These are phyloP conservation scores for Perca flavescens DNA, from an alignment of 2,113 vertebrate genomes.

Conservation along the genomic window DNA sequence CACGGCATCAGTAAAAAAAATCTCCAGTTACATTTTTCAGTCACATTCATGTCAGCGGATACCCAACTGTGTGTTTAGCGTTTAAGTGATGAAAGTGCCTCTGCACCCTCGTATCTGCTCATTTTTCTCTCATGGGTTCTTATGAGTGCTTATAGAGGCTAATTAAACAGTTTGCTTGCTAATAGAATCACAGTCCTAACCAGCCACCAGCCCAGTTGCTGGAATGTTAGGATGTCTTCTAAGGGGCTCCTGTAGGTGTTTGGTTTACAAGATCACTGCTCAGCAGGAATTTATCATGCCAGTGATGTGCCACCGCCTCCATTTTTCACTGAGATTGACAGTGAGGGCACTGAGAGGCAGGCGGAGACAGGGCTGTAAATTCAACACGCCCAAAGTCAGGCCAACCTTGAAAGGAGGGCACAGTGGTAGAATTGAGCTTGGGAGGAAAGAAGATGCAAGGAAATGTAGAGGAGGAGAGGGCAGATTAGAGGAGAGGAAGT, in stretches of 20 bases:
- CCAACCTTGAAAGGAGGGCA: slow-evolving; percentile 79
- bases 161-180: slow-evolving; percentile 77
- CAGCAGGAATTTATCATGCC: slow-evolving; percentile 76
- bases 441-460: slow-evolving; percentile 50
- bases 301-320: slow-evolving; percentile 69
- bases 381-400: slow-evolving; percentile 79
- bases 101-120: slow-evolving; percentile 51
- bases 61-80: slow-evolving; percentile 57
- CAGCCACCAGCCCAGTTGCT: slow-evolving; percentile 52
- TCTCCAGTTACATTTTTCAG: slow-evolving; percentile 56
- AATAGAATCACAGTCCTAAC: slow-evolving; percentile 69
- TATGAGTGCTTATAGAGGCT: slow-evolving; percentile 71
- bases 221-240: slow-evolving; percentile 63
- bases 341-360: slow-evolving; percentile 76
- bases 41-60: slow-evolving; percentile 43
- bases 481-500: slow-evolving; percentile 53
- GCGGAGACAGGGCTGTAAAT: slow-evolving; percentile 76
- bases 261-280: slow-evolving; percentile 54
- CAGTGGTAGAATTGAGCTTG: slow-evolving; percentile 55
- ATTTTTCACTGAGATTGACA: slow-evolving; percentile 80
- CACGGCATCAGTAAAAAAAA: slow-evolving; percentile 43
- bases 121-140: slow-evolving; percentile 64
- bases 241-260: slow-evolving; percentile 70
- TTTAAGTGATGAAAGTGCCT: slow-evolving; percentile 57
- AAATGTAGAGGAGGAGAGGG: slow-evolving; percentile 39